Base-by-base conservation (phyloP, 1,140 invertebrate species). In the Eueides isabella region DNA sequence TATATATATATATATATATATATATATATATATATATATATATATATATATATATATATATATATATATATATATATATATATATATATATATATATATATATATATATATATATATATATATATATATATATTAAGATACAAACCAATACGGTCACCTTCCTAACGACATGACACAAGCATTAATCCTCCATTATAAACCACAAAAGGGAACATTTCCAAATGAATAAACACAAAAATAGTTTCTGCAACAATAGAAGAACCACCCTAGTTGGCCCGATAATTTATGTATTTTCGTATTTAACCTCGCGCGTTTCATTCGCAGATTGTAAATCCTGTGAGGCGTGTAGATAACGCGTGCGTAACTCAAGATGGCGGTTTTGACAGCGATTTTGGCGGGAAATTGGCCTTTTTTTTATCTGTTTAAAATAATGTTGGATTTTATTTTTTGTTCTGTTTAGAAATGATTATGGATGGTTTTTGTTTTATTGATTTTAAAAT, bases 231-330 rank as follows among this genome's bases (percentile, higher is more conserved):
- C 88, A 86, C 76, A 81, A 83, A 86, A 86, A 88, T 86, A 87
- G 87, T 85, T 91, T 88, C 88, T 81, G 68, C 61, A 44, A 82
- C 80, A 55, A 79, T 80, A 82, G 79, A 80, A 77, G n/a, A 73
- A 73, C 76, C 80, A 81, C 79, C 84, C 79, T 80, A 82, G 83
- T 83, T 83, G 76, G 77, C 78, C 78, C 82, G 77, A 88, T 91
- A 91, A 91, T 90, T 91, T 90, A 91, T 90, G 85, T 91, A 88
- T 90, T 90, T 88, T 88, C 80, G 85, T 91, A 91, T 90, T 91
- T 91, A 91, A 85, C 87, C 84, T 82, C 82, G 48, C 62, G 66
- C 80, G 81, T 81, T 88, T 91, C 90, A 89, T 86, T 91, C 88
- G 90, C 88, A 90, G 84, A 91, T 91, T 91, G 89, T 91, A 91